Conservation (phyloP, 1,140 invertebrate species). For the Lasioglossum baleicum region DNA sequence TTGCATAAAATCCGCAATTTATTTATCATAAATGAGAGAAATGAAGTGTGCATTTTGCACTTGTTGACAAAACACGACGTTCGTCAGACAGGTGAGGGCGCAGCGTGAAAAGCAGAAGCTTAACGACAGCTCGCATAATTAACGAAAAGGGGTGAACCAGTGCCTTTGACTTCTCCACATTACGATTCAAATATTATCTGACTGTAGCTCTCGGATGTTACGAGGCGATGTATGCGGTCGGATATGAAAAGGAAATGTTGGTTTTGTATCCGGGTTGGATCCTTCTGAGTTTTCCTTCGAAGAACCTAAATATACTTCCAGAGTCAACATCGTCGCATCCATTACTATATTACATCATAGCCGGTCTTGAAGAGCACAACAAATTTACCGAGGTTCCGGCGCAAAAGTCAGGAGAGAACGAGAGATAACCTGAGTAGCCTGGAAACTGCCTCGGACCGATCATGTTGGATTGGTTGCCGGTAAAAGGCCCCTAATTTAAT, state of each 20-base stretch:
- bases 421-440: background rate
- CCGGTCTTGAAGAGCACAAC: conserved; percentile 47
- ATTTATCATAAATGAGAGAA: too few relatives aligned
- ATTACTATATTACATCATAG: conserved; percentile 56
- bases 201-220: background rate
- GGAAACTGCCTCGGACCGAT: background rate
- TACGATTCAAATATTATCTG: background rate
- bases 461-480: background rate
- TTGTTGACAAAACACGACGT: too few relatives aligned
- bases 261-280: conserved; percentile 2
- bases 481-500: conserved; percentile 38
- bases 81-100: too few relatives aligned
- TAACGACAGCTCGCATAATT: too few relatives aligned
- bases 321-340: conserved; percentile 46
- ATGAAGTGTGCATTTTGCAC: too few relatives aligned
- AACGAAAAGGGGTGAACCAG: too few relatives aligned
- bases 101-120: too few relatives aligned
- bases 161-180: background rate
- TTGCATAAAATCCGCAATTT: too few relatives aligned
- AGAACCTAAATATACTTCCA: conserved; percentile 43
- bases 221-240: background rate
- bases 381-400: conserved; percentile 51
- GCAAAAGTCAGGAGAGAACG: conserved; percentile 16
- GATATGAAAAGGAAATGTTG: conserved; percentile 19
- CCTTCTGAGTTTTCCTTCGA: conserved; percentile 18